phyloP scores from a whole-genome alignment of 2,888 invertebrate species.

The Hymenopus coronatus region DNA sequence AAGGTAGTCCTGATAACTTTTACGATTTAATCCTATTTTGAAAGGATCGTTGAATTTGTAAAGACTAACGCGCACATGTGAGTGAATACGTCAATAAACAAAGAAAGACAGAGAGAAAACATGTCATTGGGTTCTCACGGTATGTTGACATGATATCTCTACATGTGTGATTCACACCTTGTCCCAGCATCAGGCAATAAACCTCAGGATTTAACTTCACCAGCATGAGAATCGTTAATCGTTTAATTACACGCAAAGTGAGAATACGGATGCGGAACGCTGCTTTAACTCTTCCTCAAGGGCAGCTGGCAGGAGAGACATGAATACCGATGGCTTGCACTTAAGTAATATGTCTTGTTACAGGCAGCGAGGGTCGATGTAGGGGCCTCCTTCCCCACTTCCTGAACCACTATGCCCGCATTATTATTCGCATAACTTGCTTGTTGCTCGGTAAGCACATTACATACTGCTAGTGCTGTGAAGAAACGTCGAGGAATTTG shows the following conservation, averaged over 20 bases:
- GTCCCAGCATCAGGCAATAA: neutral
- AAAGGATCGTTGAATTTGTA: no score
- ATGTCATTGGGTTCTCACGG: neutral
- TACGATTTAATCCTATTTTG: no score
- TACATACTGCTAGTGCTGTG: no score
- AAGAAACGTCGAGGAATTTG: neutral
- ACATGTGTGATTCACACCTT: neutral
- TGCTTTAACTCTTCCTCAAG: neutral
- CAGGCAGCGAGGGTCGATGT: neutral
- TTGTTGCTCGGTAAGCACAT: neutral
- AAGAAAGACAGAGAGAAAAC: neutral
- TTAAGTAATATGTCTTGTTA: neutral
- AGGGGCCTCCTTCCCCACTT: neutral
- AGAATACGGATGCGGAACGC: neutral
- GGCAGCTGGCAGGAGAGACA: neutral
- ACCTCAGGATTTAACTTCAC: neutral
- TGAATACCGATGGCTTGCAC: neutral
- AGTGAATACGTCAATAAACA: neutral
- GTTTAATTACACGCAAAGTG: neutral
- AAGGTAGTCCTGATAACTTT: no score
- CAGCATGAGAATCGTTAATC: neutral
- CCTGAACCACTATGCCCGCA: neutral
- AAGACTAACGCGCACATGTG: no score
- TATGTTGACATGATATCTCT: neutral
- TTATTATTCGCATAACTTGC: neutral